These are phyloP conservation scores for Lepus americanus DNA, from an alignment of 2,113 vertebrate species.

Conservation along the genomic window DNA sequence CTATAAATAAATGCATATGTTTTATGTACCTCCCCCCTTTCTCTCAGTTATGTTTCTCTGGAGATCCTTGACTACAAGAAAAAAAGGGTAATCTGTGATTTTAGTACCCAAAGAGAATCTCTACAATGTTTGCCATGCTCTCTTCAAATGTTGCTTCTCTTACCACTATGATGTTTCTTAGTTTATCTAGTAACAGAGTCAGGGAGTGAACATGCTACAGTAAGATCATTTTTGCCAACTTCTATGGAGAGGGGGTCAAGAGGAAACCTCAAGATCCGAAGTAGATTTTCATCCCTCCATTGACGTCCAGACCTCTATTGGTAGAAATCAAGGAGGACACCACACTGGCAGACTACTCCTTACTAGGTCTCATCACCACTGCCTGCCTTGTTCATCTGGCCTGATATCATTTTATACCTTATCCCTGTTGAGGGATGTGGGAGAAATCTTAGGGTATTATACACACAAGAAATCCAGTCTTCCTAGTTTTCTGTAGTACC, in stretches of 20 bases:
- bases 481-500: background rate
- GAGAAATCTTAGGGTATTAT: background rate
- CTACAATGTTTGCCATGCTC: background rate
- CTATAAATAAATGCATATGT: background rate
- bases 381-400: no score
- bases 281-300: background rate
- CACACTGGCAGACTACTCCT: no score
- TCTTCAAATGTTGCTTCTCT: no score
- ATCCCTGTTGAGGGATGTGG: background rate
- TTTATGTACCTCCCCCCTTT: no score
- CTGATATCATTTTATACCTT: fast-evolving
- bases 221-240: background rate
- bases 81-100: background rate
- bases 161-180: background rate
- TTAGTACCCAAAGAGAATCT: background rate
- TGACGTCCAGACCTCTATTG: background rate
- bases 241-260: no score
- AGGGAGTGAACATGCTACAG: no score
- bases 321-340: background rate
- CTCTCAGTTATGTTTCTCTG: background rate
- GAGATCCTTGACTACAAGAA: background rate
- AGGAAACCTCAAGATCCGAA: background rate
- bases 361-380: background rate
- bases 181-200: background rate
- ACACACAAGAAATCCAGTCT: background rate